Base-by-base conservation (phyloP, 2,113 vertebrate species). In the Halcyon senegalensis region DNA sequence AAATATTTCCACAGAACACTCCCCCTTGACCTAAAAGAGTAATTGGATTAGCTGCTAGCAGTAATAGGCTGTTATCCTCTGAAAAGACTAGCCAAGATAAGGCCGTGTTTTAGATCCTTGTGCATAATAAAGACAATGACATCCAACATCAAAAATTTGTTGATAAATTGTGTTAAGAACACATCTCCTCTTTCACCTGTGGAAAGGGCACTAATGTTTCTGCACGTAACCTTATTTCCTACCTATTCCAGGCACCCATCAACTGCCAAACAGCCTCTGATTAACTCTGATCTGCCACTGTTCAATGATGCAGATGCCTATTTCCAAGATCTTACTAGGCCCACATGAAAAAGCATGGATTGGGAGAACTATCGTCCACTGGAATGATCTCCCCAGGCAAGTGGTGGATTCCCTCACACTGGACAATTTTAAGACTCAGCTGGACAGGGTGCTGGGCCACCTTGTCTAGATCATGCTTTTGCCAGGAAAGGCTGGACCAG, bases 31-130 rank as follows among this genome's bases (percentile, higher is more conserved):
- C 90, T 95, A 87, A 60, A 94, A 92, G 92, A 87, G 79, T 96
- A 96, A 97, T 90, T 95, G 96, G 92, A 96, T 96, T 96, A 94
- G 72, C 73, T 84, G 82, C 68, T 31, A 41, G 75, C 92, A 81
- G 72, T 90, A 96, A 93, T 68, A 78, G 24, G 43, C 85, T 95
- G 82, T 92, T 95, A 95, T 84, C 72, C 85, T 84, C 90, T 64
- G 60, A 56, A 79, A 88, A 84, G 76, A 70, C 79, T 13, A 80
- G 67, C 55, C 72, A 37, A 94, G 92, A 96, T 92, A 97, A 93
- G 51, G 64, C 93, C 89, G 72, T 30, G 3, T 70, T 70, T 92
- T 48, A 72, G 64, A 94, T 94, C 82, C 25, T 55, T 6, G 25
- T 33, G 68, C 64, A 48, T 78, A 94, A 81, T 39, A 46, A 81